Evolutionary conservation across 2,113 vertebrate genomes (phyloP).

Genomic region (Falco punctatus): DNA sequence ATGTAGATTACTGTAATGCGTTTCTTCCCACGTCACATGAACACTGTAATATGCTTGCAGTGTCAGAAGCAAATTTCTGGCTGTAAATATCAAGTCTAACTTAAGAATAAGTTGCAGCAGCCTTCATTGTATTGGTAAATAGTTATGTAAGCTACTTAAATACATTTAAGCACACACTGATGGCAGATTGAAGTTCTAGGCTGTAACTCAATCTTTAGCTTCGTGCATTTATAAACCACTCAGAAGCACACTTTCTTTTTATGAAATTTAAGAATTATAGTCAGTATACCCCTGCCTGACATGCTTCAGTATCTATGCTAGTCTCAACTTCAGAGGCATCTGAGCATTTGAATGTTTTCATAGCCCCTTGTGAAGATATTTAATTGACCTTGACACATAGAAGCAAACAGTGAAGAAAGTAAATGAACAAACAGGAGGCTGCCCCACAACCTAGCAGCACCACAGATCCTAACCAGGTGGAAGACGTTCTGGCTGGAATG

Average conservation of each 20-base stretch:
- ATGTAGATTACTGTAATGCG: conserved; percentile 49
- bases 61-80: conserved; percentile 21
- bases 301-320: too few species aligned
- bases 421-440: background rate
- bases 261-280: background rate
- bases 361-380: background rate
- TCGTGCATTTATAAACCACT: background rate
- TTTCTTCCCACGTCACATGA: conserved; percentile 13
- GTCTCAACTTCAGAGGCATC: background rate
- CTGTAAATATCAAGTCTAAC: conserved; percentile 4
- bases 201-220: background rate
- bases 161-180: background rate
- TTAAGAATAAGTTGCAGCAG: background rate
- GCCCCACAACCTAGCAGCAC: background rate
- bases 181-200: background rate
- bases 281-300: background rate
- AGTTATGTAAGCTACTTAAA: background rate
- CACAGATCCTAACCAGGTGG: background rate
- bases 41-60: conserved; percentile 24
- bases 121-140: background rate
- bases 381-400: background rate
- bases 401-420: background rate
- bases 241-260: background rate
- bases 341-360: background rate
- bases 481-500: background rate